These are phyloP conservation scores for Colius striatus DNA, from an alignment of 2,113 vertebrate genomes.

Conservation along the genomic window DNA sequence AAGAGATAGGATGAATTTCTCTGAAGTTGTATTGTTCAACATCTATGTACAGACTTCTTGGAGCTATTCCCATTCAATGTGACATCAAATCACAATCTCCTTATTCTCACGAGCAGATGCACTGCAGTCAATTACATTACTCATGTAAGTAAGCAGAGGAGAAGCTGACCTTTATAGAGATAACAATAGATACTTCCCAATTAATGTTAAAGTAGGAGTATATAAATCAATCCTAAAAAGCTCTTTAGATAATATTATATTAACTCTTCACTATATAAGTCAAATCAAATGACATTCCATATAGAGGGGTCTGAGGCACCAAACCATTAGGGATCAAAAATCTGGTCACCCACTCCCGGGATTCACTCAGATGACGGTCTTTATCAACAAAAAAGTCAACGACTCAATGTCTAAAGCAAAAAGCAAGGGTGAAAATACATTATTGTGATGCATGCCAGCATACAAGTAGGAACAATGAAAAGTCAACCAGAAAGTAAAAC, in stretches of 20 bases:
- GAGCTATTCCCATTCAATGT: neutral
- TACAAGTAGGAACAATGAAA: neutral
- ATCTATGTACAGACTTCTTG: neutral
- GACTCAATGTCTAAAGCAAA: slow-evolving; percentile 24
- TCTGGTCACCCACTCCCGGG: neutral
- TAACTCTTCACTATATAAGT: slow-evolving; percentile 33
- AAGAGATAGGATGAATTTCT: neutral
- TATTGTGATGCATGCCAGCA: slow-evolving; percentile 2
- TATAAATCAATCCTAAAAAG: slow-evolving; percentile 61
- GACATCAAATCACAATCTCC: neutral
- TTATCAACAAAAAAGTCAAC: slow-evolving; percentile 41
- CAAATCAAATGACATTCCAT: neutral
- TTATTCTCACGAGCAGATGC: neutral
- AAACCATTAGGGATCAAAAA: slow-evolving; percentile 15
- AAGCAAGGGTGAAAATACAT: slow-evolving; percentile 39
- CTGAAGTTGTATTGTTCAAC: neutral
- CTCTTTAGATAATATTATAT: slow-evolving; percentile 29
- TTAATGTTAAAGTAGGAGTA: slow-evolving; percentile 50
- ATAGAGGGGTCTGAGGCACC: neutral
- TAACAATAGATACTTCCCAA: slow-evolving; percentile 46
- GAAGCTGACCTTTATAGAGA: slow-evolving; percentile 54
- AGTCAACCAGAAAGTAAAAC: slow-evolving; percentile 1
- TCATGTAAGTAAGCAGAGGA: slow-evolving; percentile 52
- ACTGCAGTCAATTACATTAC: slow-evolving; percentile 43
- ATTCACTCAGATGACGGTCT: neutral